Evolutionary conservation across 2,888 invertebrate species (phyloP).

Genomic region (Ophraella communa): DNA sequence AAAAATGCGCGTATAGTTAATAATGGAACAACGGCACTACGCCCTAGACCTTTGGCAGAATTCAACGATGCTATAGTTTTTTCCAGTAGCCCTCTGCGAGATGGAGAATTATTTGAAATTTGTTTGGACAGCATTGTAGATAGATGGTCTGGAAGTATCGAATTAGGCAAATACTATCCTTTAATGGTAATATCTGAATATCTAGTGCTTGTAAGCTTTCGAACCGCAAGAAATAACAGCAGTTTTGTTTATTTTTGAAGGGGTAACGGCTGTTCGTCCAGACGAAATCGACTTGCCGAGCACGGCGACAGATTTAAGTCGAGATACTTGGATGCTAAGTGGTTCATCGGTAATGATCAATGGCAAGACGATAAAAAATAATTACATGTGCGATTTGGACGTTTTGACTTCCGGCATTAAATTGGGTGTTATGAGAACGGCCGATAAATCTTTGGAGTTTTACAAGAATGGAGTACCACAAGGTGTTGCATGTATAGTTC

Average conservation of each 20-base stretch:
- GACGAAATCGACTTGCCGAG: slow-evolving; percentile 87
- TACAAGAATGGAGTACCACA: slow-evolving; percentile 87
- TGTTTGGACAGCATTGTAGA: slow-evolving; percentile 89
- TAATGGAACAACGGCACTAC: slow-evolving; percentile 82
- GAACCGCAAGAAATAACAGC: too few species aligned
- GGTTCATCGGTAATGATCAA: slow-evolving; percentile 93
- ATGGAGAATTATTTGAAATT: slow-evolving; percentile 92
- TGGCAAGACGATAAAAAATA: slow-evolving; percentile 82
- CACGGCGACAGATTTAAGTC: slow-evolving; percentile 89
- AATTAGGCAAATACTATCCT: slow-evolving; percentile 73
- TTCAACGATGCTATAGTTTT: slow-evolving; percentile 95
- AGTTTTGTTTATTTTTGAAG: slow-evolving; percentile 61
- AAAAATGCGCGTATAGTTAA: slow-evolving; percentile 86
- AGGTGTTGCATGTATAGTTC: slow-evolving; percentile 82
- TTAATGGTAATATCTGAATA: too few species aligned
- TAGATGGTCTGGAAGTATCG: slow-evolving; percentile 92
- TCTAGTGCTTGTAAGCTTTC: too few species aligned
- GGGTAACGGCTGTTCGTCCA: slow-evolving; percentile 87
- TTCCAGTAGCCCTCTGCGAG: slow-evolving; percentile 84
- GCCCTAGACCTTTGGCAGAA: slow-evolving; percentile 87
- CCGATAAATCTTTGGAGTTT: slow-evolving; percentile 84
- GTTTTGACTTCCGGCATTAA: slow-evolving; percentile 74
- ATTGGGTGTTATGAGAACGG: slow-evolving; percentile 81
- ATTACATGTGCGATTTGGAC: slow-evolving; percentile 87
- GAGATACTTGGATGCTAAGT: slow-evolving; percentile 92